Conservation (phyloP, 2,797 vertebrate genomes). For the Thunnus albacares region DNA sequence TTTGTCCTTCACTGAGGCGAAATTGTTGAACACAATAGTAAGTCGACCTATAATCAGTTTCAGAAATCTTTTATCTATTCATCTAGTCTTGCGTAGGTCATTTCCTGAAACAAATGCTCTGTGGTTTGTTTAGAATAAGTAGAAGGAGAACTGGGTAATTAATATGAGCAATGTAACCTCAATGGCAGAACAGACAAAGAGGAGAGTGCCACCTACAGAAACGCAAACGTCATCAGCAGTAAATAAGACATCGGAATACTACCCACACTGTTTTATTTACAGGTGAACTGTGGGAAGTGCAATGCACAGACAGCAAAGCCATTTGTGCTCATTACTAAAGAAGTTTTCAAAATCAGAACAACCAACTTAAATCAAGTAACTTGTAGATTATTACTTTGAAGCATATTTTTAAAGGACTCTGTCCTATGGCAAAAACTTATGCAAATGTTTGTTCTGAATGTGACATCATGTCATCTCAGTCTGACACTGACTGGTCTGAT, state of each 20-base stretch:
- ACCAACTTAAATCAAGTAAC: too few relatives aligned
- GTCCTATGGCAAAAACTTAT: neutral
- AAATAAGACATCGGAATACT: constrained; percentile 24
- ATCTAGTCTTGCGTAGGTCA: neutral
- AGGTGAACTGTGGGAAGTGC: constrained; percentile 33
- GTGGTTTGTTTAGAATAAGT: neutral
- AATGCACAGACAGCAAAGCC: neutral
- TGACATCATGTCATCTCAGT: neutral
- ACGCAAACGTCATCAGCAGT: constrained; percentile 23
- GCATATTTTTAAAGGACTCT: neutral
- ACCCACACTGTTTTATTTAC: constrained; percentile 33
- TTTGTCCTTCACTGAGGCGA: constrained; percentile 2
- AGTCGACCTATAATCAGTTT: constrained; percentile 16
- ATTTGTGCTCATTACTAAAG: neutral
- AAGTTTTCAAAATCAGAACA: neutral
- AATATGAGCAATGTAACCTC: constrained; percentile 25
- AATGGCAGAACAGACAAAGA: constrained; percentile 20
- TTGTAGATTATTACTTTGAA: too few relatives aligned
- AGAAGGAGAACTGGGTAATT: constrained; percentile 3
- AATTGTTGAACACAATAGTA: constrained; percentile 32
- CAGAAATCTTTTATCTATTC: neutral
- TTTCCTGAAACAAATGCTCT: neutral
- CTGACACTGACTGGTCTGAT: neutral
- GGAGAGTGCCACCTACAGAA: constrained; percentile 47
- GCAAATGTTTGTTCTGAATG: too few relatives aligned